A percentile compares a stretch with the other conserved stretches of the same genome.
Evolutionary conservation across 2,113 vertebrate species (phyloP).

Genomic region (Sander lucioperca): DNA sequence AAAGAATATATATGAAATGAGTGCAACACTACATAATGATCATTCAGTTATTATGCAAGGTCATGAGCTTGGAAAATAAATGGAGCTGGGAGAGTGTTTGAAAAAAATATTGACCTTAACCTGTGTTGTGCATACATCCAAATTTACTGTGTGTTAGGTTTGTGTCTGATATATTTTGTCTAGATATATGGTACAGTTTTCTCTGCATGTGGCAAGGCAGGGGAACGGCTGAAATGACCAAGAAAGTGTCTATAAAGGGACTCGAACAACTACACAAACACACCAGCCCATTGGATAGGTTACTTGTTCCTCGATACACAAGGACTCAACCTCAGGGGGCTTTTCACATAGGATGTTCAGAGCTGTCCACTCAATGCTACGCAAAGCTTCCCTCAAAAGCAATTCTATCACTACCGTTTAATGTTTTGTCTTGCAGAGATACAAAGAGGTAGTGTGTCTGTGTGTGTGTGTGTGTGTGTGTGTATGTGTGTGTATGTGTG

Average conservation of each 20-base stretch:
- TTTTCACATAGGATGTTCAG: constrained; percentile 5
- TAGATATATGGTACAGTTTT: background rate
- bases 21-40: background rate
- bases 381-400: constrained; percentile 19
- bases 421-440: background rate
- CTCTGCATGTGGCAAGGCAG: background rate
- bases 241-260: background rate
- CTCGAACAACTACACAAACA: background rate
- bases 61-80: background rate
- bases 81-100: background rate
- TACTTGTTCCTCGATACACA: background rate
- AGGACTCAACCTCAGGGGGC: constrained; percentile 6
- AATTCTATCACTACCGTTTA: background rate
- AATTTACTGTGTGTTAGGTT: background rate
- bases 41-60: background rate
- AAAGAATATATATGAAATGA: background rate
- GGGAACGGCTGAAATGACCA: background rate
- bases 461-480: background rate
- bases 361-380: constrained; percentile 17
- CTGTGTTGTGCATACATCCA: background rate
- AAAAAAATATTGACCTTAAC: background rate
- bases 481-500: background rate
- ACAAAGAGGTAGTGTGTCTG: constrained; percentile 5
- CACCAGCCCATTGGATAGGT: background rate
- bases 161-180: background rate